Percentiles rank a stretch among this genome's conserved stretches.
Evolutionary conservation across 2,113 vertebrate genomes (phyloP).

Genomic region (Gambusia affinis): DNA sequence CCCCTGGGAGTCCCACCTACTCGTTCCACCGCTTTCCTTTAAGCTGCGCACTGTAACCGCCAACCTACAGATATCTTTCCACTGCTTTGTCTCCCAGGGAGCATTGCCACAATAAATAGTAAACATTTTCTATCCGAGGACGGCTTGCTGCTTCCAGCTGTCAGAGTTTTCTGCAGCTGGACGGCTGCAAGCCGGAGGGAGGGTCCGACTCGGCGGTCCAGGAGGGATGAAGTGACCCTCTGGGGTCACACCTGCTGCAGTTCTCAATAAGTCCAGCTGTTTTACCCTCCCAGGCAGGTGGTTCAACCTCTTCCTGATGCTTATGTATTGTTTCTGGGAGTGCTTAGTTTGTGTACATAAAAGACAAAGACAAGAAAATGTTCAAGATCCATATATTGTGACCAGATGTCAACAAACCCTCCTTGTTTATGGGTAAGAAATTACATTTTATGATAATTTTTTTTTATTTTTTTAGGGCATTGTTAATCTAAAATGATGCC

Average conservation of each 20-base stretch:
- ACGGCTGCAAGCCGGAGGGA: constrained; percentile 13
- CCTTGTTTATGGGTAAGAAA: neutral
- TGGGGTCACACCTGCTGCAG: constrained; percentile 50
- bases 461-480: neutral
- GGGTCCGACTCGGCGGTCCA: constrained; percentile 25
- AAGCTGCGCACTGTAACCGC: constrained; percentile 53
- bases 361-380: neutral
- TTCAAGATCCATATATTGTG: neutral
- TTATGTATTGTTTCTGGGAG: constrained; percentile 6
- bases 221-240: constrained; percentile 31
- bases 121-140: constrained; percentile 55
- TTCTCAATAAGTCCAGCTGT: constrained; percentile 53
- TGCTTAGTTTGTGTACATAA: neutral
- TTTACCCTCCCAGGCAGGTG: constrained; percentile 37
- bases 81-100: constrained; percentile 41
- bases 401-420: neutral
- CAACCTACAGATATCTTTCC: constrained; percentile 43
- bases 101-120: constrained; percentile 50
- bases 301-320: constrained; percentile 2
- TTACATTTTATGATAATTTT: neutral
- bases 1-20: constrained; percentile 56
- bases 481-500: neutral
- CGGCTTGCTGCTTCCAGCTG: constrained; percentile 46
- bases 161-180: constrained; percentile 28
- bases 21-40: constrained; percentile 60